Conservation (phyloP, 2,888 invertebrate species). For the Pachymerium ferrugineum region DNA sequence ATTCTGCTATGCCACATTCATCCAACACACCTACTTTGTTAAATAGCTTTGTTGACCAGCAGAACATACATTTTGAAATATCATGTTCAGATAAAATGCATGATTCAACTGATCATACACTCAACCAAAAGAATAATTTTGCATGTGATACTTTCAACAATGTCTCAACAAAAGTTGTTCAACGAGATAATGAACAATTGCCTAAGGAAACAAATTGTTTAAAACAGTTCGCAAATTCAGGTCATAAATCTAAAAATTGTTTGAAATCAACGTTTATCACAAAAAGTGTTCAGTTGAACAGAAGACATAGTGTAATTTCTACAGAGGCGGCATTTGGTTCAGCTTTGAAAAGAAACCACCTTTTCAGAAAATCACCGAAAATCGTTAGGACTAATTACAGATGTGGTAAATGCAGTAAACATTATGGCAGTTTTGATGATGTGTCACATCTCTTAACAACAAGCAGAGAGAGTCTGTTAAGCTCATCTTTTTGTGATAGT, state of each 20-base stretch:
- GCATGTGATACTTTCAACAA: too few species aligned
- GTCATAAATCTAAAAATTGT: not conserved
- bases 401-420: not conserved
- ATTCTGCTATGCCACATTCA: too few species aligned
- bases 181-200: not conserved
- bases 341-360: not conserved
- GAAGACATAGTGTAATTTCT: not conserved
- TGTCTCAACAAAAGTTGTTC: too few species aligned
- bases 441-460: conserved; percentile 33
- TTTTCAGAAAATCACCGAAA: too few species aligned
- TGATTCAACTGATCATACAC: too few species aligned
- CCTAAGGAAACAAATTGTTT: not conserved
- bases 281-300: not conserved
- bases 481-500: conserved; percentile 38
- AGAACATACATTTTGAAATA: too few species aligned
- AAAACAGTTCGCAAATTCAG: not conserved
- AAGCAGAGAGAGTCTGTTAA: conserved; percentile 37
- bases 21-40: too few species aligned
- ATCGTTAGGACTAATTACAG: not conserved
- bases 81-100: too few species aligned
- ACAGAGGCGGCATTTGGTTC: not conserved
- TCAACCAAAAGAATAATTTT: too few species aligned
- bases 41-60: too few species aligned
- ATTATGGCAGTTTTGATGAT: conserved; percentile 33
- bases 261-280: not conserved